phyloP scores from a whole-genome alignment of 2,797 vertebrate genomes.

The Sebastolobus altivelis region DNA sequence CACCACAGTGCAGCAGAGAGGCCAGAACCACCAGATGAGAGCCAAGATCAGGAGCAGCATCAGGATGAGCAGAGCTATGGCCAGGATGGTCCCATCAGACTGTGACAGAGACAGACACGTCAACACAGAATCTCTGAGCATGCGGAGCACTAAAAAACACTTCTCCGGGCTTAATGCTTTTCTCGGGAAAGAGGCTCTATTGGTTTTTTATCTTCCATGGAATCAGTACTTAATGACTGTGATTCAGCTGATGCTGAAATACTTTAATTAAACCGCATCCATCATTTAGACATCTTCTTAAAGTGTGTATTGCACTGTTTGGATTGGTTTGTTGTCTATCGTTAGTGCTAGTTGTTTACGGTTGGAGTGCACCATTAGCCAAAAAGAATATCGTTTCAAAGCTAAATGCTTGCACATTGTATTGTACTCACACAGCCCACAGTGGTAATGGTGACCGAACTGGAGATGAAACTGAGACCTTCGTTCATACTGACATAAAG shows the following conservation, averaged over 20 bases:
- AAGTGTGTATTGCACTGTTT: not conserved
- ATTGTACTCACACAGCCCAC: constrained; percentile 94
- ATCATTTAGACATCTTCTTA: not conserved
- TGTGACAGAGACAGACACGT: constrained; percentile 74
- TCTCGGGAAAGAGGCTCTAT: constrained; percentile 7
- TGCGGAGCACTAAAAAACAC: constrained; percentile 14
- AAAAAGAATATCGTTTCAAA: not conserved
- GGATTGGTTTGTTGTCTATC: not conserved
- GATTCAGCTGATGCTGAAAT: constrained; percentile 14
- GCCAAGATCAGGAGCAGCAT: constrained; percentile 93
- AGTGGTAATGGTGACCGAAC: constrained; percentile 97
- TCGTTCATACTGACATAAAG: constrained; percentile 99
- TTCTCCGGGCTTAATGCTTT: constrained; percentile 7
- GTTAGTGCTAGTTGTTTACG: not conserved
- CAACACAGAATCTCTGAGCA: constrained; percentile 36
- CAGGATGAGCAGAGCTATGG: constrained; percentile 93
- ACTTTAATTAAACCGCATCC: not conserved
- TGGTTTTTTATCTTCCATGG: constrained; percentile 13
- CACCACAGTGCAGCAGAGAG: constrained; percentile 99
- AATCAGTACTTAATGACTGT: not conserved
- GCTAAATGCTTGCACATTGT: not conserved
- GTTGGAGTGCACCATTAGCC: not conserved
- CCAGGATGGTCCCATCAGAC: constrained; percentile 97
- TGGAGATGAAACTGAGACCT: constrained; percentile 98
- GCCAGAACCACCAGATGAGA: constrained; percentile 99